Evolutionary conservation across 2,113 vertebrate genomes (phyloP).

Genomic region (Callithrix jacchus): DNA sequence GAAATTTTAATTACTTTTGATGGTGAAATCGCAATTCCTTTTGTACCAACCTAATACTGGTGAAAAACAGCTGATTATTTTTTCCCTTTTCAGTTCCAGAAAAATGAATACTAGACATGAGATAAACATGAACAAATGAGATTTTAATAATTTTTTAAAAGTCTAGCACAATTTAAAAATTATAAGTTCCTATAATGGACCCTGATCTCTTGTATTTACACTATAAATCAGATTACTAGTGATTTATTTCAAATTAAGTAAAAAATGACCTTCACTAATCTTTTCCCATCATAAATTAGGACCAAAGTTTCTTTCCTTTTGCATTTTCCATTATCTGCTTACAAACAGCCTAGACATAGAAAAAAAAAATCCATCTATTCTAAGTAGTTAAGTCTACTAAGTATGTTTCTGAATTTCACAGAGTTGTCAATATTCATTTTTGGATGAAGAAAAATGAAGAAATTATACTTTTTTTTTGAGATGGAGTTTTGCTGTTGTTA

Average conservation of each 20-base stretch:
- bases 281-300: background rate
- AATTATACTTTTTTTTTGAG: background rate
- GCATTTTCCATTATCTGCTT: background rate
- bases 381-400: background rate
- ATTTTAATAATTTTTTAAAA: background rate
- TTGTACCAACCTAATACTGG: too few relatives aligned
- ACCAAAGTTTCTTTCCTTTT: background rate
- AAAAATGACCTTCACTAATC: background rate
- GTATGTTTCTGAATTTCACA: background rate
- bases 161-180: background rate
- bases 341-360: background rate
- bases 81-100: background rate
- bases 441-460: background rate
- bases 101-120: background rate
- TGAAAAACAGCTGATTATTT: too few relatives aligned
- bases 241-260: background rate
- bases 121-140: background rate
- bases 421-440: background rate
- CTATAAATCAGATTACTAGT: background rate
- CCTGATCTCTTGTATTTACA: background rate
- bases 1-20: too few relatives aligned
- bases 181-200: background rate
- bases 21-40: too few relatives aligned
- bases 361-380: background rate
- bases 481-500: too few relatives aligned